These are phyloP conservation scores for Furnarius figulus DNA, from an alignment of 2,113 vertebrate genomes.

Conservation along the genomic window DNA sequence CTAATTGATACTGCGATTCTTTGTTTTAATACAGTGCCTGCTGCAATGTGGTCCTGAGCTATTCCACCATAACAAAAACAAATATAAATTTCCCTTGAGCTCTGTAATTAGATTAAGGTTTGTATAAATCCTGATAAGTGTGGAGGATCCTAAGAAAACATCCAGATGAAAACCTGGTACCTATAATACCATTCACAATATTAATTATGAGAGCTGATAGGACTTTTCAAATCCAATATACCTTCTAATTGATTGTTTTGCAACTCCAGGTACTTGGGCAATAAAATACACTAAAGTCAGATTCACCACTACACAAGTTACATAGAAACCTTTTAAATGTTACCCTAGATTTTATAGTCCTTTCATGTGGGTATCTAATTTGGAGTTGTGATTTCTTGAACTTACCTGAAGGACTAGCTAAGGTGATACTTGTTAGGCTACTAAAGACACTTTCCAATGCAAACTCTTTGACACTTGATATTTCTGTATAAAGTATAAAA, in stretches of 20 bases:
- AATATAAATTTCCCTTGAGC: conserved; percentile 22
- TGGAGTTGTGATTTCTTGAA: background rate
- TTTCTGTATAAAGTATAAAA: background rate
- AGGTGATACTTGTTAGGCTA: background rate
- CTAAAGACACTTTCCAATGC: background rate
- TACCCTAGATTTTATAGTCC: background rate
- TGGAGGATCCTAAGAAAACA: background rate
- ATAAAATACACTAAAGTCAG: background rate
- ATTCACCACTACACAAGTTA: background rate
- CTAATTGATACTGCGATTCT: background rate
- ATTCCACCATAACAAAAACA: background rate
- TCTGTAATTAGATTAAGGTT: conserved; percentile 47
- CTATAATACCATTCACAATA: background rate
- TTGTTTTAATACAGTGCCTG: background rate
- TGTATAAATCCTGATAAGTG: conserved; percentile 1
- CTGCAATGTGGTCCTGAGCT: background rate
- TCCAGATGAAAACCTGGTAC: background rate
- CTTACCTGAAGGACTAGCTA: background rate
- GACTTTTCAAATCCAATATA: background rate
- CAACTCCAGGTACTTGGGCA: background rate
- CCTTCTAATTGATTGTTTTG: background rate
- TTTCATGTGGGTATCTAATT: background rate
- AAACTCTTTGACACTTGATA: background rate
- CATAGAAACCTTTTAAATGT: background rate
- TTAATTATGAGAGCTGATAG: background rate